Conservation (phyloP, 2,888 invertebrate genomes). For the Apodemia hepburni region DNA sequence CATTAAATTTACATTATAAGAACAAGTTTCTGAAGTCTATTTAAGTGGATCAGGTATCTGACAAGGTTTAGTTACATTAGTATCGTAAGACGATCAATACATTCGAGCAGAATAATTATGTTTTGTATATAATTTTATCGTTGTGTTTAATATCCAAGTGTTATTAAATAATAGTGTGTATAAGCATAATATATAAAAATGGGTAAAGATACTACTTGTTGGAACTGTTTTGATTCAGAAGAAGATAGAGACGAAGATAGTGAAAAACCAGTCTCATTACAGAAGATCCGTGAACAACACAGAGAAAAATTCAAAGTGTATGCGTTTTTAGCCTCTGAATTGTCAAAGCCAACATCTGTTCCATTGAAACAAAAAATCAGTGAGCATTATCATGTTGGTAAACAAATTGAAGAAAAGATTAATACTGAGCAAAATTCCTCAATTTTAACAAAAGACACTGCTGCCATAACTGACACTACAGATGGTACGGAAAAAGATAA, state of each 20-base stretch:
- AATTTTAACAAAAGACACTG: not conserved
- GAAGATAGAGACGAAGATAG: slow-evolving; percentile 42
- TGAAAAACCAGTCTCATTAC: slow-evolving; percentile 44
- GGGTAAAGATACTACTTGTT: slow-evolving; percentile 51
- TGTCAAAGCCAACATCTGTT: slow-evolving; percentile 56
- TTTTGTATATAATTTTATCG: not conserved
- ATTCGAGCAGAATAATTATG: slow-evolving; percentile 27
- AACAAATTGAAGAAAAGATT: slow-evolving; percentile 54
- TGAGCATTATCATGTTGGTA: slow-evolving; percentile 53
- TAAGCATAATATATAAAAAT: slow-evolving; percentile 27
- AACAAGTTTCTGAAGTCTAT: slow-evolving; percentile 8
- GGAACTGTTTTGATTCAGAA: slow-evolving; percentile 55
- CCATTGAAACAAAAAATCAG: slow-evolving; percentile 61
- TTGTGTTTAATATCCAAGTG: not conserved
- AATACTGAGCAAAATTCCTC: slow-evolving; percentile 27
- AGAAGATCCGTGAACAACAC: slow-evolving; percentile 50
- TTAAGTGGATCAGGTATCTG: not conserved
- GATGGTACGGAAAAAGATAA: not conserved
- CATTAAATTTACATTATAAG: slow-evolving; percentile 7
- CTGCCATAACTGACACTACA: not conserved
- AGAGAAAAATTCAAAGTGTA: slow-evolving; percentile 58
- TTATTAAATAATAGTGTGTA: not conserved
- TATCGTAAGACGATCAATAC: not conserved
- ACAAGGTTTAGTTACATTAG: slow-evolving; percentile 10
- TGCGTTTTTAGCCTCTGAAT: slow-evolving; percentile 55